phyloP scores from a whole-genome alignment of 2,888 invertebrate species.

The Drosophila mercatorum region DNA sequence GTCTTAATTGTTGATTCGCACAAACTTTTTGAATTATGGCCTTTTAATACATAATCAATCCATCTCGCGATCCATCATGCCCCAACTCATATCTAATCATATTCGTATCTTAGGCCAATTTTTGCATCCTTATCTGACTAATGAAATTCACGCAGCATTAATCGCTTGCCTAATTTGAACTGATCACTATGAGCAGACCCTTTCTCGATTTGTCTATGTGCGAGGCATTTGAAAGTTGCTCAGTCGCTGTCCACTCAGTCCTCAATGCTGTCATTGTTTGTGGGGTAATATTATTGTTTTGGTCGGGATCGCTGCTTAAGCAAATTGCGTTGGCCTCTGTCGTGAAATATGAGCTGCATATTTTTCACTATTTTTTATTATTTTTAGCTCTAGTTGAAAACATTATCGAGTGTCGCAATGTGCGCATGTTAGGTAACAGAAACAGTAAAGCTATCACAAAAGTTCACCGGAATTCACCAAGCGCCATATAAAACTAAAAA shows the following conservation, averaged over 20 bases:
- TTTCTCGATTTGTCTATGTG: background rate
- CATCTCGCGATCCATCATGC: constrained; percentile 36
- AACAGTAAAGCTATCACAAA: constrained; percentile 18
- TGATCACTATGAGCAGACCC: background rate
- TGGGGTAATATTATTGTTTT: constrained; percentile 58
- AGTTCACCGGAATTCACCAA: constrained; percentile 26
- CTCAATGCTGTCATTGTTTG: constrained; percentile 50
- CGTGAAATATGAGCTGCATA: constrained; percentile 64
- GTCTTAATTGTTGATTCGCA: constrained; percentile 44
- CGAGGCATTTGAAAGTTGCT: constrained; percentile 14
- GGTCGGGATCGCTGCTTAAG: constrained; percentile 35
- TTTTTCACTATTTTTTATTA: constrained; percentile 35
- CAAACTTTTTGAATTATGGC: constrained; percentile 46
- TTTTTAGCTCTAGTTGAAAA: constrained; percentile 49
- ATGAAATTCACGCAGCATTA: constrained; percentile 56
- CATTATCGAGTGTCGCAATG: constrained; percentile 38
- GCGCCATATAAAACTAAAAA: background rate
- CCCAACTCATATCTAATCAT: constrained; percentile 9
- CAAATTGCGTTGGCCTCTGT: constrained; percentile 40
- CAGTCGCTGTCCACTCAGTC: background rate
- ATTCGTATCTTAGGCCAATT: constrained; percentile 16
- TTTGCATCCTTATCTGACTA: constrained; percentile 40
- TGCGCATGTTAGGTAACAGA: constrained; percentile 48
- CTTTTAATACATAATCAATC: constrained; percentile 45
- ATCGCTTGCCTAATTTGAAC: constrained; percentile 36